Evolutionary conservation across 1,140 invertebrate genomes (phyloP), one percentile per base, ranked within the genome.

Genomic region (Ceratosolen solmsi): DNA sequence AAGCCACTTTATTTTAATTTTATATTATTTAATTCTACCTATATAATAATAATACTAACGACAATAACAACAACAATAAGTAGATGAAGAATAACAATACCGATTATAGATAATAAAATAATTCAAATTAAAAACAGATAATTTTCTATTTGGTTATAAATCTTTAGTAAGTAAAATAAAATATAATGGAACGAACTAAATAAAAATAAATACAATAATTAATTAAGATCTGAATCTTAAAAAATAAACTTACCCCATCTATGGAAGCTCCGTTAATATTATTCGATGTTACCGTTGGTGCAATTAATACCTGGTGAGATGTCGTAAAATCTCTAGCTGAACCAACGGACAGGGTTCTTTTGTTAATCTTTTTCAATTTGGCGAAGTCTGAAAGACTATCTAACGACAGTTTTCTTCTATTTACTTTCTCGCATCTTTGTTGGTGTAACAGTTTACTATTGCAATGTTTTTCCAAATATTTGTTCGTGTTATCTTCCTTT

Each of bases 401-500:
- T 13, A 91, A 58, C 2, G 90, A 89, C 27, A 91, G 81, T 76
- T 90, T 89, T 46, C 92, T 87, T 7, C 92, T 93, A 1, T 84
- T 83, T 36, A 93, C 88, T 85, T 93, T 94, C 83, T 93, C 91
- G 75, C 92, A 90, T 86, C 93, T 94, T 77, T 91, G 89, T 72
- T 93, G 92, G 73, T 85, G 70, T 1, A 56, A 30, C n/a, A 54
- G 75, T 38, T 46, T 46, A 46, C 13, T 13, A 13, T 5, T 46
- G 13, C 41, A 46, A 46, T 46, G 1, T 30, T 38, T 38, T 68
- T 38, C 38, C 1, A 68, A 68, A 1, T 33, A 17, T 25, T 68
- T 68, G 27, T 11, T 2, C 3, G n/a, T 17, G 9, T 38, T n/a
- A 38, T n/a, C n/a, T n/a, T 68, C 13, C 17, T 36, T 25, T 36